Percentiles rank a stretch among this genome's conserved stretches.
Evolutionary conservation across 2,888 invertebrate species (phyloP).

Genomic region (Lasioglossum villosulum): DNA sequence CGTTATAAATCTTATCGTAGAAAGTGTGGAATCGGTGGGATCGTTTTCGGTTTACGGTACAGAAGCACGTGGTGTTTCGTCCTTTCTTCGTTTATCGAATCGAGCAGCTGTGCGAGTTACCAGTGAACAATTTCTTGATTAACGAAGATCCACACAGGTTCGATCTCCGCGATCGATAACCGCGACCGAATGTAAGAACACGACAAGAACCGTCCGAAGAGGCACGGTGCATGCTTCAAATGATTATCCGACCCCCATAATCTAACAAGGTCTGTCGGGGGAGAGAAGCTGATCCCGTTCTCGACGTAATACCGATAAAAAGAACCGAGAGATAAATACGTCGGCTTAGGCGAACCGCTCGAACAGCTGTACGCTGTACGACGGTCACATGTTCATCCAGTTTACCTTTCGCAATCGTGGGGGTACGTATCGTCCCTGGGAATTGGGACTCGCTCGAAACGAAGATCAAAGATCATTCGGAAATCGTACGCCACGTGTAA

Average conservation of each 20-base stretch:
- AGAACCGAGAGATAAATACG: not conserved
- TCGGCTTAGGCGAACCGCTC: not conserved
- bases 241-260: not conserved
- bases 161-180: conserved; percentile 53
- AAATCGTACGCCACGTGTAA: conserved; percentile 43
- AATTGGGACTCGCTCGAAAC: conserved; percentile 14
- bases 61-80: conserved; percentile 55
- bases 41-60: conserved; percentile 29
- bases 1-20: conserved; percentile 29
- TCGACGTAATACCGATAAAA: conserved; percentile 29
- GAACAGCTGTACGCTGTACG: conserved; percentile 45
- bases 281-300: conserved; percentile 41
- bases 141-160: conserved; percentile 2
- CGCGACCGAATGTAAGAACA: conserved; percentile 42
- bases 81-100: conserved; percentile 30
- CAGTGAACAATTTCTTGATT: not conserved
- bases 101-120: conserved; percentile 7
- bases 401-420: conserved; percentile 17
- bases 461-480: conserved; percentile 68
- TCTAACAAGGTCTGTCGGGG: not conserved
- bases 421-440: not conserved
- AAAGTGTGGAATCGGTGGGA: conserved; percentile 20
- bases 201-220: not conserved
- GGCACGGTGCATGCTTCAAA: conserved; percentile 33
- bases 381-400: conserved; percentile 21